Percentiles rank a stretch among this genome's conserved stretches.
These are phyloP conservation scores for Theristicus caerulescens DNA, from an alignment of 2,113 vertebrate species.

Conservation along the genomic window DNA sequence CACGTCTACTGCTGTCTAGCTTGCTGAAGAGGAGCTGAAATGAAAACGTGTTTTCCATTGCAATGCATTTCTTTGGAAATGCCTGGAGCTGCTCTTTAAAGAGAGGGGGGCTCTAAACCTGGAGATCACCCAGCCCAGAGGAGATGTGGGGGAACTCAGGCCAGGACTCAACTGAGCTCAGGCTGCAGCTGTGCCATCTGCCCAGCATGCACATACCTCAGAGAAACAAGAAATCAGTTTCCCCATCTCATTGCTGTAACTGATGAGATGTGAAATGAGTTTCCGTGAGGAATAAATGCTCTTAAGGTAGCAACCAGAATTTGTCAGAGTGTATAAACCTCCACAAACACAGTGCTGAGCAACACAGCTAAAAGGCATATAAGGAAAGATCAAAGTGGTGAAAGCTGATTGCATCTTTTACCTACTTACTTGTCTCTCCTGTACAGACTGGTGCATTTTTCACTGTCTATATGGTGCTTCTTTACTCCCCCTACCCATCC, in stretches of 20 bases:
- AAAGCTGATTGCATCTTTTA: background rate
- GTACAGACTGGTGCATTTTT: background rate
- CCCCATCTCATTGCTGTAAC: conserved; percentile 6
- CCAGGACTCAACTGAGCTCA: background rate
- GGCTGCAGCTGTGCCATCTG: background rate
- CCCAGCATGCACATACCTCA: background rate
- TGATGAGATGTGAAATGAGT: conserved; percentile 70
- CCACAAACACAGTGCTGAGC: background rate
- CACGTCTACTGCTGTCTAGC: background rate
- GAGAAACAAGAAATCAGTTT: conserved; percentile 37
- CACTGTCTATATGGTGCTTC: background rate
- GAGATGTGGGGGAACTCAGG: background rate
- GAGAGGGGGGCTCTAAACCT: background rate
- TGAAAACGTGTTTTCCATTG: background rate
- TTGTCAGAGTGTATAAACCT: conserved; percentile 17
- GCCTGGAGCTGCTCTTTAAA: background rate
- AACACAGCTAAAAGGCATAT: background rate
- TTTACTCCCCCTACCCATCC: background rate
- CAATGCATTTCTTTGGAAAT: background rate
- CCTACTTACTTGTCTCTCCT: background rate
- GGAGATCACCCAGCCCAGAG: background rate
- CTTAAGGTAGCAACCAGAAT: conserved; percentile 43
- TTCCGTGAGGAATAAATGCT: conserved; percentile 31
- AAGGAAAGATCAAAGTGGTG: background rate
- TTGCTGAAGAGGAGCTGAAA: background rate